These are phyloP conservation scores for Lasioglossum marginatum DNA, from an alignment of 2,888 invertebrate species.

Conservation along the genomic window DNA sequence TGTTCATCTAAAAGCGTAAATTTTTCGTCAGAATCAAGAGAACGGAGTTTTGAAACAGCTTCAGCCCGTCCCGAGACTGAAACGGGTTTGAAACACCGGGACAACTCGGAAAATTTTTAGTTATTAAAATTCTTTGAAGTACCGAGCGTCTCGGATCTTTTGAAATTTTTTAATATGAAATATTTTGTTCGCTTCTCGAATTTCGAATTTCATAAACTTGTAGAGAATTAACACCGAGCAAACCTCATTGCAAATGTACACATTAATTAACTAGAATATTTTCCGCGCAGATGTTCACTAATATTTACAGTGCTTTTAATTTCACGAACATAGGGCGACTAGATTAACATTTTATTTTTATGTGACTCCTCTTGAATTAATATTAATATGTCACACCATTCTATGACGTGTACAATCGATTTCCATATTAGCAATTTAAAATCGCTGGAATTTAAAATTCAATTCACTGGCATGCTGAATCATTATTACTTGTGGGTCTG, in stretches of 20 bases:
- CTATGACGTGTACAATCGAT: neutral
- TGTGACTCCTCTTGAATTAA: neutral
- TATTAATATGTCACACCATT: neutral
- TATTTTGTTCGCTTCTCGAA: neutral
- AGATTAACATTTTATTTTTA: neutral
- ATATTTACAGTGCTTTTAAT: neutral
- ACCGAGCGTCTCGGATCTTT: neutral
- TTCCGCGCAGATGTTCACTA: neutral
- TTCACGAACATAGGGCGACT: neutral
- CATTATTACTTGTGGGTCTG: neutral
- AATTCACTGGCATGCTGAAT: neutral
- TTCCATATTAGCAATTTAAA: slow-evolving; percentile 6
- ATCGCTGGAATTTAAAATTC: neutral
- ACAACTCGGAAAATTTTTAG: neutral
- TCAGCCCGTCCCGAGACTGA: neutral
- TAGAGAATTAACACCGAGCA: neutral
- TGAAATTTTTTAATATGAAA: neutral
- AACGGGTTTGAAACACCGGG: neutral
- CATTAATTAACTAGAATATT: neutral
- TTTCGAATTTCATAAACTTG: neutral
- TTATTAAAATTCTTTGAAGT: neutral
- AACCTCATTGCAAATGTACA: neutral
- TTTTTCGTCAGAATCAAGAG: neutral
- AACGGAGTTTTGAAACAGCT: neutral
- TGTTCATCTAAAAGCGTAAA: neutral